Percentiles rank a stretch among this genome's conserved stretches.
These are phyloP conservation scores for Pelecanus crispus DNA, from an alignment of 2,113 vertebrate genomes.

Conservation along the genomic window DNA sequence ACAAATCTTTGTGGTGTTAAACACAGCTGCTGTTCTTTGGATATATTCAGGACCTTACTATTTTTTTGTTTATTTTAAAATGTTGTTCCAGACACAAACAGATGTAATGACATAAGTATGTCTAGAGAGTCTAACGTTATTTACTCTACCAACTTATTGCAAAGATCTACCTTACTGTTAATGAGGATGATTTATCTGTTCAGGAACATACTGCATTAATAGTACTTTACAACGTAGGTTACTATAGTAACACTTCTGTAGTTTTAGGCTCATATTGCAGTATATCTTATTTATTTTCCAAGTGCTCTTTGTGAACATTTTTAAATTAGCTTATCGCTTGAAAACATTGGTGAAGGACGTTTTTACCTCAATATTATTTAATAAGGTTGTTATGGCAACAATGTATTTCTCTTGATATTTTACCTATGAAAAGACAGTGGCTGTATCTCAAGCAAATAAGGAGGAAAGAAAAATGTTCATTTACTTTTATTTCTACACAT, in stretches of 20 bases:
- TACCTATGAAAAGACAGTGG: neutral
- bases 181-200: constrained; percentile 42
- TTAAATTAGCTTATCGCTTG: constrained; percentile 63
- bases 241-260: constrained; percentile 50
- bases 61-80: neutral
- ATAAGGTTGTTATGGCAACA: constrained; percentile 53
- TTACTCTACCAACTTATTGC: neutral
- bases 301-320: constrained; percentile 25
- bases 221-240: constrained; percentile 9
- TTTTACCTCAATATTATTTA: constrained; percentile 51
- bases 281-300: constrained; percentile 34
- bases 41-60: neutral
- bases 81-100: neutral
- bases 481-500: neutral
- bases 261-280: constrained; percentile 11
- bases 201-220: neutral
- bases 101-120: neutral
- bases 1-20: neutral
- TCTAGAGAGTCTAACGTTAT: constrained; percentile 6
- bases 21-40: neutral
- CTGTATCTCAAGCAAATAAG: neutral
- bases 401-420: constrained; percentile 26
- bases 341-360: constrained; percentile 47
- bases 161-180: neutral
- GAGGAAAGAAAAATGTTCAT: neutral